Evolutionary conservation across 1,140 invertebrate genomes (phyloP).

Genomic region (Melitaea cinxia): DNA sequence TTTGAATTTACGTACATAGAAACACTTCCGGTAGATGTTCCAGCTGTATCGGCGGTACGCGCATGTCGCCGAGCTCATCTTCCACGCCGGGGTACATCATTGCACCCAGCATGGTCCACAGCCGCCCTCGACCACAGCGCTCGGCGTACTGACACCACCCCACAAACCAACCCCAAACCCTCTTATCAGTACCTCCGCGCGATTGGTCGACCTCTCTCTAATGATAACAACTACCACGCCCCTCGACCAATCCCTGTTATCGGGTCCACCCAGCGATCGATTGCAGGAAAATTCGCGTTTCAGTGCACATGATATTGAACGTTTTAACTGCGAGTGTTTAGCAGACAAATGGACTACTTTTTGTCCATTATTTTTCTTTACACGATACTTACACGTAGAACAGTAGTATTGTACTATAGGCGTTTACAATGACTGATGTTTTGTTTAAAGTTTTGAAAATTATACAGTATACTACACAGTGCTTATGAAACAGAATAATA

Average conservation of each 20-base stretch:
- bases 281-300: slow-evolving; percentile 68
- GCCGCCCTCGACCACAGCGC: slow-evolving; percentile 65
- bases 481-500: no score
- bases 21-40: slow-evolving; percentile 89
- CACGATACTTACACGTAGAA: background rate
- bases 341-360: slow-evolving; percentile 32
- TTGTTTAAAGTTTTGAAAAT: background rate
- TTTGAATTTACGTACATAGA: slow-evolving; percentile 84
- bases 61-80: slow-evolving; percentile 77
- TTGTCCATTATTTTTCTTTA: slow-evolving; percentile 13
- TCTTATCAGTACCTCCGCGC: slow-evolving; percentile 64
- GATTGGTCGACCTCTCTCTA: slow-evolving; percentile 67
- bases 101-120: slow-evolving; percentile 75
- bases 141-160: slow-evolving; percentile 69
- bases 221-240: slow-evolving; percentile 75
- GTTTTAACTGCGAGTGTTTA: slow-evolving; percentile 51
- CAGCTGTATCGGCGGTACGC: slow-evolving; percentile 86
- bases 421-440: background rate
- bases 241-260: slow-evolving; percentile 64
- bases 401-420: background rate
- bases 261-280: slow-evolving; percentile 72
- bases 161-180: slow-evolving; percentile 65
- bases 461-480: no score
- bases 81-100: slow-evolving; percentile 81
- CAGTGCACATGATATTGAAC: slow-evolving; percentile 62